Evolutionary conservation across 1,140 invertebrate species (phyloP), one percentile per base, ranked within the genome.

Genomic region (Thaumatotibia leucotreta): DNA sequence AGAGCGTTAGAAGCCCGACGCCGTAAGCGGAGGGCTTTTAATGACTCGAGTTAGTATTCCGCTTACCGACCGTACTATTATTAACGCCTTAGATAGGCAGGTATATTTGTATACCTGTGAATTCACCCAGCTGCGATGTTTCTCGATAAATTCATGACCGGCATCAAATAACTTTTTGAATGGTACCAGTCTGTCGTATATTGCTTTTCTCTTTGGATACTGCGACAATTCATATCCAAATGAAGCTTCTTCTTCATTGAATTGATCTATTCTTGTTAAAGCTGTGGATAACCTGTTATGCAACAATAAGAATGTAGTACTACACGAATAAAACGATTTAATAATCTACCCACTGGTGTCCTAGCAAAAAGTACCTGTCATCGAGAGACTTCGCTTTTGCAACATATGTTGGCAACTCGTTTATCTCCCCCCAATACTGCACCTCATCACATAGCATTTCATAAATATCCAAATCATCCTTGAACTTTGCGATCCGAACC

Each of bases 111-210:
- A 39, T 45, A 45, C 39, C 39, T 45, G 17, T 5, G 96, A 95
- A 66, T 93, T 93, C 92, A 97, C 95, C 97, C 97, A 98, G n/a
- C 92, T 91, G 69, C 96, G 93, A 87, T 96, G 92, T 85, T 97
- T 98, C 23, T 94, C 93, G 33, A 97, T 92, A 85, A 98, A 99
- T 22, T 98, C 96, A 67, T 95, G 95, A 0, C 96, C 95, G 9
- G 95, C 95, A 81, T 98, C 97, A 81, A 97, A 99, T 1, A 99
- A 92, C 77, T 95, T 95, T 79, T 98, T 96, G 83, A 95, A 99
- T 0, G 98, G 98, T 49, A 92, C 89, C 6, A 97, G 84, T 83
- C 94, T 95, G 70, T 97, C 96, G 66, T 94, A 93, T 1, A 94
- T 91, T 79, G 93, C 80, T 84, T 96, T 96, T 65, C 97, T 92